A percentile compares a stretch with the other conserved stretches of the same genome.
phyloP scores from a whole-genome alignment of 1,140 invertebrate species.

The Diorhabda elongata region DNA sequence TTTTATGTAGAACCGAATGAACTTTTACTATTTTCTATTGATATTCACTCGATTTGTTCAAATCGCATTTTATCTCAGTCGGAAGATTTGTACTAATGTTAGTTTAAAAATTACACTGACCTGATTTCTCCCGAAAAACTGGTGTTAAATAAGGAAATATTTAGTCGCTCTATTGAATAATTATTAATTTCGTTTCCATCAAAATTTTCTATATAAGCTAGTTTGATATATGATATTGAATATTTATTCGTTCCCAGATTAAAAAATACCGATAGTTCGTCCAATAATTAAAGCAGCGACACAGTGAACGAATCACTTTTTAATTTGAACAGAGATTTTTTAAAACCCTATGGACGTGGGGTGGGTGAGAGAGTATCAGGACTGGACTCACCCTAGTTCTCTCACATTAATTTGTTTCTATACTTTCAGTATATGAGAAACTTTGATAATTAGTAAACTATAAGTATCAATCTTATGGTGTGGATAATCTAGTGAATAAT shows the following conservation, averaged over 20 bases:
- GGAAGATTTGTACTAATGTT: neutral
- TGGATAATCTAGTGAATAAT: no score
- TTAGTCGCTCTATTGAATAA: neutral
- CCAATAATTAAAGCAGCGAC: constrained; percentile 14
- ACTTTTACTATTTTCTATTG: no score
- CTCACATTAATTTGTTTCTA: no score
- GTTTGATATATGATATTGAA: neutral
- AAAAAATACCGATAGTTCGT: constrained; percentile 14
- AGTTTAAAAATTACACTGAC: neutral
- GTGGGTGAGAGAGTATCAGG: constrained; percentile 16
- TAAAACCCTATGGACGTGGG: constrained; percentile 22
- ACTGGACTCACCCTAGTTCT: neutral
- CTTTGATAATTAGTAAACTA: no score
- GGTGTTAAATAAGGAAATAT: neutral
- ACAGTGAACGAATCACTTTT: constrained; percentile 25
- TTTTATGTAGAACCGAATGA: no score
- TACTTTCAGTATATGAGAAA: no score
- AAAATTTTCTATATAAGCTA: neutral
- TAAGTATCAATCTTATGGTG: no score
- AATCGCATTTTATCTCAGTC: no score
- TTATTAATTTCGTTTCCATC: neutral
- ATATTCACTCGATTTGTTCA: no score
- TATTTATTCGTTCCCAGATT: neutral
- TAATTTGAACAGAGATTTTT: constrained; percentile 36
- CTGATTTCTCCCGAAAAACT: neutral